Conservation (phyloP, 2,113 vertebrate species). For the Sceloporus undulatus region DNA sequence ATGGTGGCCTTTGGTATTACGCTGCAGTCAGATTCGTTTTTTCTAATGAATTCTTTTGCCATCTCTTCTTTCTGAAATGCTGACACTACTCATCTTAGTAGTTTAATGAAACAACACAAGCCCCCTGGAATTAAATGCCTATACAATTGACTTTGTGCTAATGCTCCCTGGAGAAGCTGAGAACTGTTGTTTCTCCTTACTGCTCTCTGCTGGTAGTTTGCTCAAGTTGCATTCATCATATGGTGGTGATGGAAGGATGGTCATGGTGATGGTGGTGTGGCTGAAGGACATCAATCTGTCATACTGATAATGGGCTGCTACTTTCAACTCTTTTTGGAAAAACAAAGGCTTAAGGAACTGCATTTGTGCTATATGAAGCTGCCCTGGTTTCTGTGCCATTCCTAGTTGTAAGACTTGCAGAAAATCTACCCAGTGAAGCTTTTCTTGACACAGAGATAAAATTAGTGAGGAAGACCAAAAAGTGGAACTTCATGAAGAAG, state of each 20-base stretch:
- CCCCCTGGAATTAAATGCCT: constrained; percentile 46
- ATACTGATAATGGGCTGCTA: too few species aligned
- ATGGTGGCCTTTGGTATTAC: neutral
- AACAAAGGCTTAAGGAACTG: neutral
- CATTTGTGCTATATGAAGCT: neutral
- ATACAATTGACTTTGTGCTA: constrained; percentile 52
- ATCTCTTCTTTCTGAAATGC: constrained; percentile 51
- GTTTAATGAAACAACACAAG: constrained; percentile 60
- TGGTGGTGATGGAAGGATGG: neutral
- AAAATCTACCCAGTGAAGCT: neutral
- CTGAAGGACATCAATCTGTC: neutral
- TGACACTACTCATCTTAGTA: constrained; percentile 55
- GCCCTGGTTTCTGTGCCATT: neutral
- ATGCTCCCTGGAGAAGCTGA: constrained; percentile 37
- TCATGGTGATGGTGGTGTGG: neutral
- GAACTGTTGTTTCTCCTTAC: constrained; percentile 66
- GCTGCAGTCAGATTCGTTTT: constrained; percentile 6
- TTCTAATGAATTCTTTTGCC: constrained; percentile 47
- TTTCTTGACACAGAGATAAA: neutral
- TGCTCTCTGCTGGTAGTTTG: constrained; percentile 73
- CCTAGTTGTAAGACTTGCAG: too few species aligned
- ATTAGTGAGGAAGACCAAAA: too few species aligned
- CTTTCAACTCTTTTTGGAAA: neutral
- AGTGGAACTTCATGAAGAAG: neutral
- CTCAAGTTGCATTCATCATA: neutral